Base-by-base conservation (phyloP, 2,888 invertebrate genomes). In the Watsonalla cultraria region DNA sequence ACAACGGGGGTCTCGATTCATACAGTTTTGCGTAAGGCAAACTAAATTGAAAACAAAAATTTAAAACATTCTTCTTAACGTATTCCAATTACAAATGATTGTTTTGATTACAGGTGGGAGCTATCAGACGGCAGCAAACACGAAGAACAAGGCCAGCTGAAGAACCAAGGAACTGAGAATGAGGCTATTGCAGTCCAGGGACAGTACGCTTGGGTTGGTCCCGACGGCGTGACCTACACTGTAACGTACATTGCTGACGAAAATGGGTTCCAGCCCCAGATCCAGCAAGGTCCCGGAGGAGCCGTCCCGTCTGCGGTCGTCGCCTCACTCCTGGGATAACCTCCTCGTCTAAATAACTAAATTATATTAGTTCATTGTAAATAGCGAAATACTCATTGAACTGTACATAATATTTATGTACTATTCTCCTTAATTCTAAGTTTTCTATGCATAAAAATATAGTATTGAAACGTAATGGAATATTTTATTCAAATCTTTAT, bases 201-300 rank as follows among this genome's bases (percentile, higher is more conserved):
- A 14, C 83, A 88, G 54, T 93, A 89, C 78, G 84, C 90, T 15
- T 93, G 92, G 84, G 78, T 91, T 0, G 93, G 85, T 24, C 91
- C 90, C 46, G 93, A 93, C 64, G 93, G 93, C 5, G 84, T 90
- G 33, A 82, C 81, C 0, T 94, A 94, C 74, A 87, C 88, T 5
- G 92, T 94, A 54, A 92, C 84, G 45, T 93, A 93, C 76, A 75
- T 89, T 24, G 93, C 93, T 45, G 93, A 93, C 54, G 90, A 90
- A 55, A 90, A 90, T 53, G 90, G 90, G 0, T 90, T 84, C 82
- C 86, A 84, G 58, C 86, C 93, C 0, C 79, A 80, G 54, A 88
- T 90, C 53, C 78, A 88, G 54, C 89, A 90, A 58, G 83, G 85
- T 0, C 82, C 84, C 0, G 88, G 87, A 0, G 88, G 90, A 5